A percentile compares a stretch with the other conserved stretches of the same genome.
Conservation (phyloP, 1,140 invertebrate species). For the Artemia franciscana region DNA sequence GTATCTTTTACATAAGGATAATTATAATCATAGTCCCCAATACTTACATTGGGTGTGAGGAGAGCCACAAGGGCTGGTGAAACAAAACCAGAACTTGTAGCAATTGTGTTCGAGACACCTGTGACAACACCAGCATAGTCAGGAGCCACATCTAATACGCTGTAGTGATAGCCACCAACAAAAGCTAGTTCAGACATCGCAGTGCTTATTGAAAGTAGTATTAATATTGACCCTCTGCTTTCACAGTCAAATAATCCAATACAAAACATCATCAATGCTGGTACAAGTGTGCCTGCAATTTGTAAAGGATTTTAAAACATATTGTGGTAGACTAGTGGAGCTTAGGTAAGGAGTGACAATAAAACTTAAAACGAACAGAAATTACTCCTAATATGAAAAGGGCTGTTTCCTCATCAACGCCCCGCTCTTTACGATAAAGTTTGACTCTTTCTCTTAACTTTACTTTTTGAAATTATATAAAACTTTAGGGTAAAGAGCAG, state of each 20-base stretch:
- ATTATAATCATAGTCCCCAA: no score
- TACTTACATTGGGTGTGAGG: conserved; percentile 14
- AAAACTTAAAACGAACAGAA: no score
- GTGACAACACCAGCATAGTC: conserved; percentile 12
- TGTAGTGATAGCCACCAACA: conserved; percentile 1
- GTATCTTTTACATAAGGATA: no score
- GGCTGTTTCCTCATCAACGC: no score
- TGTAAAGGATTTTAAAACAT: no score
- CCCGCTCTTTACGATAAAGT: no score
- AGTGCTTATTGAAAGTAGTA: background rate
- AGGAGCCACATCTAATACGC: conserved; percentile 1
- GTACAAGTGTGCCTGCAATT: background rate
- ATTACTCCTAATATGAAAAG: no score
- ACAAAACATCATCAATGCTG: background rate
- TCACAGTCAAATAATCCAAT: background rate
- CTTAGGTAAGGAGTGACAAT: no score
- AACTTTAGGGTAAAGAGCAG: no score
- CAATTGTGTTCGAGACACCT: conserved; percentile 20
- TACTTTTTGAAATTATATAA: no score
- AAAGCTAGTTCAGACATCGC: conserved; percentile 1
- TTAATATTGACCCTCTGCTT: background rate
- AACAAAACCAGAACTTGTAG: conserved; percentile 17
- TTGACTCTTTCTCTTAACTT: no score
- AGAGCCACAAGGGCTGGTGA: conserved; percentile 13
- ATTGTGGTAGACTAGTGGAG: no score